These are phyloP conservation scores for Eubasilissa splendida DNA, from an alignment of 2,888 invertebrate genomes.

Conservation along the genomic window DNA sequence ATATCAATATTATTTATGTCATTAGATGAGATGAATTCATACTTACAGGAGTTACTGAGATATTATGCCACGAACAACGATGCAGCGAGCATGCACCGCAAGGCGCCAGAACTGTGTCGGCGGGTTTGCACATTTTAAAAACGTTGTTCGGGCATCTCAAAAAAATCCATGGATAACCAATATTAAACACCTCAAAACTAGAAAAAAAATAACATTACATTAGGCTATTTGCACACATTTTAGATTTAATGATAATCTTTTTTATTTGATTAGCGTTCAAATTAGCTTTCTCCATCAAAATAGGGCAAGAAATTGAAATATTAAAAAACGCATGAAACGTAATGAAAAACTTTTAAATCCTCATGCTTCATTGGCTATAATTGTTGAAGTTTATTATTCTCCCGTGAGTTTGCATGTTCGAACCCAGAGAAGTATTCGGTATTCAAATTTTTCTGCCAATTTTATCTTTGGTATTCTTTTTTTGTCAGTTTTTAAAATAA, in stretches of 20 bases:
- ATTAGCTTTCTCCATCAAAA: no score
- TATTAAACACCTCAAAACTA: slow-evolving; percentile 62
- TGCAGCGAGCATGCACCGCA: slow-evolving; percentile 61
- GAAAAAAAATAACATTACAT: background rate
- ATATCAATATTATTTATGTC: no score
- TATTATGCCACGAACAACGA: slow-evolving; percentile 65
- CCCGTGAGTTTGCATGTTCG: no score
- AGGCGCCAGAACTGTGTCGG: slow-evolving; percentile 61
- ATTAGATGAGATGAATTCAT: background rate
- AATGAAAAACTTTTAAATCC: no score
- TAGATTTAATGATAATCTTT: slow-evolving; percentile 1
- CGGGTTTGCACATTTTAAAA: slow-evolving; percentile 62
- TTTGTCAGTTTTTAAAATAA: no score
- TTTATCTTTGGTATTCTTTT: no score
- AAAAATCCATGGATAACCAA: slow-evolving; percentile 64
- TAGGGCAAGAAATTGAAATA: no score
- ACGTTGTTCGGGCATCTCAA: slow-evolving; percentile 61
- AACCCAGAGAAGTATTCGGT: no score
- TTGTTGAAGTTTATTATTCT: no score
- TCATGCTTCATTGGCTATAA: no score
- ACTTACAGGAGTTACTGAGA: slow-evolving; percentile 67
- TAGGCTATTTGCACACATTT: background rate
- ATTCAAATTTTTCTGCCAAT: no score
- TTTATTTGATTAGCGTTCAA: background rate
- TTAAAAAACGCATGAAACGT: no score